These are phyloP conservation scores for Cancer borealis DNA, from an alignment of 2,888 invertebrate species.

Conservation along the genomic window DNA sequence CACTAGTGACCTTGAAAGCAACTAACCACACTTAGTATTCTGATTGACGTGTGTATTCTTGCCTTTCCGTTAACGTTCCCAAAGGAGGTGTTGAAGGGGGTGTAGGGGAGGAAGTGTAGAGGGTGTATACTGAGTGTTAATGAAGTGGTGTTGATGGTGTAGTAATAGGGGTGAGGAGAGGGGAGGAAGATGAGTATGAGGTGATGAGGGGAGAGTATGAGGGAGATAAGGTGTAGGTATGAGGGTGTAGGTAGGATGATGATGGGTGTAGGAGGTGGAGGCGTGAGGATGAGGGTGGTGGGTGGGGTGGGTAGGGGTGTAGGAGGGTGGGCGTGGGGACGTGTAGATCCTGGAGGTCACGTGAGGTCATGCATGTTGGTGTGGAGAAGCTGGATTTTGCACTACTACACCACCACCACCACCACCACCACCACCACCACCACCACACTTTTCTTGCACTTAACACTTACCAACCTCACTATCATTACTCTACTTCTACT, in stretches of 20 bases:
- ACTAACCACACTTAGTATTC: background rate
- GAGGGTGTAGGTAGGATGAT: background rate
- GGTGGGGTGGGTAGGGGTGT: background rate
- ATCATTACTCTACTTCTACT: background rate
- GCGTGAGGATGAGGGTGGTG: background rate
- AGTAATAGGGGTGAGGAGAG: too few relatives aligned
- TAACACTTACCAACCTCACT: background rate
- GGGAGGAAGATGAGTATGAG: too few relatives aligned
- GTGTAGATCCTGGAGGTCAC: background rate
- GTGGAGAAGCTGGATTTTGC: background rate
- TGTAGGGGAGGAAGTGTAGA: too few relatives aligned
- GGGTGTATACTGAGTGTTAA: too few relatives aligned
- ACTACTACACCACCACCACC: background rate
- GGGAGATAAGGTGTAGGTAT: too few relatives aligned
- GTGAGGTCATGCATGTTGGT: background rate
- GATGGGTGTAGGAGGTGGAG: background rate
- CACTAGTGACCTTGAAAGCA: background rate
- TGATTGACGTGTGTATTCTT: background rate
- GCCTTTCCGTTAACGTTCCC: background rate
- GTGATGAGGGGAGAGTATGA: too few relatives aligned
- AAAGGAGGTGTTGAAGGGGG: too few relatives aligned
- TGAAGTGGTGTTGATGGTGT: too few relatives aligned
- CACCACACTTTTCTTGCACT: background rate
- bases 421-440: background rate
- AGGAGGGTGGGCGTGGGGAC: background rate